Percentiles rank a stretch among this genome's conserved stretches.
Conservation (phyloP, 2,797 vertebrate species). For the Spatula clypeata region DNA sequence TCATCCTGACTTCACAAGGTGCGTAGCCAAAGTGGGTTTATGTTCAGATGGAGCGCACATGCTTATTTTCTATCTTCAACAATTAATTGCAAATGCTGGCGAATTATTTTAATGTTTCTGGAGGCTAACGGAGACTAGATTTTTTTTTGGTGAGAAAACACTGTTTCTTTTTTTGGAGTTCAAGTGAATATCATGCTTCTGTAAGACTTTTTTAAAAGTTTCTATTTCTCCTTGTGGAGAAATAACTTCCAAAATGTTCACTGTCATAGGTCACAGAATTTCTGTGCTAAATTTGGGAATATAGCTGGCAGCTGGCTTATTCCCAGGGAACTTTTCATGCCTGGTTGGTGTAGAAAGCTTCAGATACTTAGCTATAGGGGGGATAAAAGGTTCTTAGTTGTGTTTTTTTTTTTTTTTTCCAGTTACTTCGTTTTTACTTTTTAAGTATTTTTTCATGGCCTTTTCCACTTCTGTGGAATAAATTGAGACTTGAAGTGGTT, state of each 20-base stretch:
- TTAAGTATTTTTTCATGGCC: neutral
- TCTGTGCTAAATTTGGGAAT: conserved; percentile 67
- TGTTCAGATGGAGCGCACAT: neutral
- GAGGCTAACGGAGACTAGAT: neutral
- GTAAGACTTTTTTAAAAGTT: neutral
- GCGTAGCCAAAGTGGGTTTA: neutral
- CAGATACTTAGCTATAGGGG: neutral
- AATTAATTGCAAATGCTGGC: neutral
- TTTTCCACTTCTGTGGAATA: neutral
- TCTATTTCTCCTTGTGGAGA: conserved; percentile 48
- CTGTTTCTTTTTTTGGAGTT: neutral
- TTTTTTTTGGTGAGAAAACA: neutral
- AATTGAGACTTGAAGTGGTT: rapidly evolving
- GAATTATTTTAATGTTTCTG: neutral
- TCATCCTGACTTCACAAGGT: neutral
- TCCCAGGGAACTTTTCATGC: conserved; percentile 31
- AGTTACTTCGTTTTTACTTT: neutral
- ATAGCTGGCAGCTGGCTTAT: conserved; percentile 46
- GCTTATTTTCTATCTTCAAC: neutral
- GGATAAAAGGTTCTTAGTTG: neutral
- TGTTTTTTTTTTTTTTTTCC: no score
- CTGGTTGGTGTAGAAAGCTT: conserved; percentile 11
- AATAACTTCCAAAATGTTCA: conserved; percentile 58
- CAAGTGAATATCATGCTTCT: neutral
- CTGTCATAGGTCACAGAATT: conserved; percentile 40